Percentiles rank a stretch among this genome's conserved stretches.
These are phyloP conservation scores for Acronicta leporina DNA, from an alignment of 2,888 invertebrate genomes.

Conservation along the genomic window DNA sequence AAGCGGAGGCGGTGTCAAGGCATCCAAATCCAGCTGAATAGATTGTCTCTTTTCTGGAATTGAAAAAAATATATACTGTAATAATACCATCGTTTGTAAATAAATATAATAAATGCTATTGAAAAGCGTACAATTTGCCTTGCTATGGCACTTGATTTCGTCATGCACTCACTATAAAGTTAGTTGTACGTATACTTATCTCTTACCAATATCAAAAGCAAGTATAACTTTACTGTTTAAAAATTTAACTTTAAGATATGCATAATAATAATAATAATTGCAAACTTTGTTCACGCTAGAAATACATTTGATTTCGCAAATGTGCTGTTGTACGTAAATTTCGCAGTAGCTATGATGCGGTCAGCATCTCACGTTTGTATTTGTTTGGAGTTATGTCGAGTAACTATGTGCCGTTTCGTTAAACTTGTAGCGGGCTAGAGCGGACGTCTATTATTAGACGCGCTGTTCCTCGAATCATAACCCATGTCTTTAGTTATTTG, in stretches of 20 bases:
- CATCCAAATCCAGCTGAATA: constrained; percentile 91
- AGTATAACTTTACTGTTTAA: constrained; percentile 7
- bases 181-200: constrained; percentile 3
- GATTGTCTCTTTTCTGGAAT: constrained; percentile 86
- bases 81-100: not conserved
- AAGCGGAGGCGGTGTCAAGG: constrained; percentile 93
- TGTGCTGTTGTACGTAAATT: constrained; percentile 50
- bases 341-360: constrained; percentile 62
- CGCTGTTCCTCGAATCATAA: constrained; percentile 40
- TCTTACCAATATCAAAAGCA: constrained; percentile 1
- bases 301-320: constrained; percentile 57
- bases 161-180: constrained; percentile 5
- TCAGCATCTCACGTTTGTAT: constrained; percentile 49
- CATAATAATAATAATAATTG: constrained; percentile 23
- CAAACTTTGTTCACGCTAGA: constrained; percentile 32
- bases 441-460: constrained; percentile 68
- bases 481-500: constrained; percentile 21
- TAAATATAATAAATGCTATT: not conserved
- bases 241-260: not conserved
- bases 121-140: no score
- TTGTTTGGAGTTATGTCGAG: constrained; percentile 56
- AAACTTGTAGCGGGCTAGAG: constrained; percentile 55
- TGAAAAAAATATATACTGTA: constrained; percentile 33
- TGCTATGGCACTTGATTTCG: not conserved
- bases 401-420: constrained; percentile 46